Evolutionary conservation across 2,113 vertebrate genomes (phyloP).

Genomic region (Gallinago jamesoni): DNA sequence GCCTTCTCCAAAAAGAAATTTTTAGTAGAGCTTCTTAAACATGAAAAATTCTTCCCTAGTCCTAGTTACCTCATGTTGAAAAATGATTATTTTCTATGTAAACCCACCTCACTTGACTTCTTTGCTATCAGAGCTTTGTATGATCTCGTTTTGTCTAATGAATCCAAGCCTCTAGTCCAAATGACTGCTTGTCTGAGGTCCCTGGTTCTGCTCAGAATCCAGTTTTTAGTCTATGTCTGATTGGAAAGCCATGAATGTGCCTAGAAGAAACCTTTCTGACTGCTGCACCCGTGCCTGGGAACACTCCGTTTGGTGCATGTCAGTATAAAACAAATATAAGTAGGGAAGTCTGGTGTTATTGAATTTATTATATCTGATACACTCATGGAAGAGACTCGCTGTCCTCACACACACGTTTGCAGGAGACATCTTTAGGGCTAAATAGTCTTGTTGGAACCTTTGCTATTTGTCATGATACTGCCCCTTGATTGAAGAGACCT

Average conservation of each 20-base stretch:
- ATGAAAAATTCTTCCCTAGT: background rate
- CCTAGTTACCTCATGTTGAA: background rate
- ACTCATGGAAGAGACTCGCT: background rate
- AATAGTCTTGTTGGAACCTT: background rate
- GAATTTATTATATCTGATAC: background rate
- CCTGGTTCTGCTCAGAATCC: background rate
- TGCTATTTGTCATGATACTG: background rate
- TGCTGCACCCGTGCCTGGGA: background rate
- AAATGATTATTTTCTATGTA: background rate
- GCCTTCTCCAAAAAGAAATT: background rate
- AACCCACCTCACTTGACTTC: background rate
- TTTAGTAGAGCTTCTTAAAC: background rate
- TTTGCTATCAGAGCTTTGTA: background rate
- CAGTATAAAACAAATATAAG: background rate
- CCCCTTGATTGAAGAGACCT: background rate
- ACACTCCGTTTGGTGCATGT: background rate
- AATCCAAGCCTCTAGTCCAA: background rate
- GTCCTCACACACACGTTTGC: background rate
- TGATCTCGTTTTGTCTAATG: background rate
- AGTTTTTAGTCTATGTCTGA: background rate
- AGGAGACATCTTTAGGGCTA: background rate
- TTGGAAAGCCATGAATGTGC: background rate
- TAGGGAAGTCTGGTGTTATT: background rate
- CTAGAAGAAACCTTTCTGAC: background rate
- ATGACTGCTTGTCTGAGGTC: background rate